Percentiles rank a stretch among this genome's conserved stretches.
These are phyloP conservation scores for Drosophila falleni DNA, from an alignment of 2,888 invertebrate genomes.

Conservation along the genomic window DNA sequence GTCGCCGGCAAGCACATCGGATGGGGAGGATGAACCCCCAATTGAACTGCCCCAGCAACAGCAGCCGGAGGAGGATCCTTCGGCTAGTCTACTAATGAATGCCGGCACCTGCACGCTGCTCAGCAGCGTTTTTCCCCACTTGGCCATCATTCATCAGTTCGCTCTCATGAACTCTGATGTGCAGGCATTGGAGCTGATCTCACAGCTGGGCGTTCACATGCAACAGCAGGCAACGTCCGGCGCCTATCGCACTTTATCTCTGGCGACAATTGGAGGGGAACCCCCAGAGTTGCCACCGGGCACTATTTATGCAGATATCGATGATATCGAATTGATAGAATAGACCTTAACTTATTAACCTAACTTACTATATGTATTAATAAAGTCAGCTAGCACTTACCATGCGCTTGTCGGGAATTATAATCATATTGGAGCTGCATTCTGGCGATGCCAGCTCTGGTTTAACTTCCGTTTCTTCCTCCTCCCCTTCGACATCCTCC, in stretches of 20 bases:
- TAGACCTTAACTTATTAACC: conserved; percentile 38
- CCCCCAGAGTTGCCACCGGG: conserved; percentile 58
- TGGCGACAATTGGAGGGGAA: conserved; percentile 52
- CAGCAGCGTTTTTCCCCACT: conserved; percentile 80
- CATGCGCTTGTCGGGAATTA: conserved; percentile 76
- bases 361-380: background rate
- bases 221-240: conserved; percentile 80
- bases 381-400: conserved; percentile 63
- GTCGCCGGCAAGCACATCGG: conserved; percentile 54
- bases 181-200: conserved; percentile 80
- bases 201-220: conserved; percentile 82
- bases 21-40: conserved; percentile 39
- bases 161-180: conserved; percentile 80
- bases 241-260: conserved; percentile 71
- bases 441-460: conserved; percentile 74
- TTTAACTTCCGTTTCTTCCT: conserved; percentile 61
- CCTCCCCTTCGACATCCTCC: conserved; percentile 36
- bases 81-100: conserved; percentile 40
- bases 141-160: conserved; percentile 83
- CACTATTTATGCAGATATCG: conserved; percentile 78
- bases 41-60: background rate
- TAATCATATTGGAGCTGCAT: conserved; percentile 73
- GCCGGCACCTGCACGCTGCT: conserved; percentile 67
- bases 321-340: conserved; percentile 83
- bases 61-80: conserved; percentile 26